Evolutionary conservation across 2,797 vertebrate species (phyloP).

Genomic region (Mergus octosetaceus): DNA sequence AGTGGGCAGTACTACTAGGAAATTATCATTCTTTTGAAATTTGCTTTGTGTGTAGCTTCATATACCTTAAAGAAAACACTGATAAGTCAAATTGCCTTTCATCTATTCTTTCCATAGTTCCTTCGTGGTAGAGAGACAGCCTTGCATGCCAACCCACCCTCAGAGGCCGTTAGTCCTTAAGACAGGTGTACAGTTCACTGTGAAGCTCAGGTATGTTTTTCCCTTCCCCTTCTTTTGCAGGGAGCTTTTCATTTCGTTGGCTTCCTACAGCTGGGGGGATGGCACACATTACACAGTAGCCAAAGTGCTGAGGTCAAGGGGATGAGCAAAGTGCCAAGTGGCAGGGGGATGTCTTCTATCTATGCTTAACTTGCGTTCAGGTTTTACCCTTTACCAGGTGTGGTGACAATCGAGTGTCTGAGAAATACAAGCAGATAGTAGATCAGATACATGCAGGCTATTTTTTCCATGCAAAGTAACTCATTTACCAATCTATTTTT

Average conservation of each 20-base stretch:
- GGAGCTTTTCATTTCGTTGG: background rate
- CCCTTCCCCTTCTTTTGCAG: background rate
- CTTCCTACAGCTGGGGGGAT: background rate
- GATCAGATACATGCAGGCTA: background rate
- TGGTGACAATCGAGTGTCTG: rapidly evolving
- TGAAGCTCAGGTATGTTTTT: slow-evolving; percentile 87
- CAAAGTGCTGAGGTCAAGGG: background rate
- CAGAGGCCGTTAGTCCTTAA: slow-evolving; percentile 94
- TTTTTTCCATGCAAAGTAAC: background rate
- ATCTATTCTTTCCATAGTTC: slow-evolving; percentile 79
- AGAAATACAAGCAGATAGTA: background rate
- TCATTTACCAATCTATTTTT: background rate
- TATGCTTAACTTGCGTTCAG: background rate
- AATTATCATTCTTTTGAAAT: background rate
- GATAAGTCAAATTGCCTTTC: background rate
- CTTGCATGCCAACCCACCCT: slow-evolving; percentile 96
- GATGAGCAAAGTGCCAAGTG: background rate
- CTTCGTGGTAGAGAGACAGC: slow-evolving; percentile 94
- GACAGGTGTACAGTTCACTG: slow-evolving; percentile 94
- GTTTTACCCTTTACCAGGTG: background rate
- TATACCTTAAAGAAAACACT: background rate
- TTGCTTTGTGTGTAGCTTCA: background rate
- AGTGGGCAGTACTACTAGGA: background rate
- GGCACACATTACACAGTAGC: background rate
- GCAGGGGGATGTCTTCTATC: background rate